Conservation (phyloP, 2,888 invertebrate species). For the Drosophila conformis region DNA sequence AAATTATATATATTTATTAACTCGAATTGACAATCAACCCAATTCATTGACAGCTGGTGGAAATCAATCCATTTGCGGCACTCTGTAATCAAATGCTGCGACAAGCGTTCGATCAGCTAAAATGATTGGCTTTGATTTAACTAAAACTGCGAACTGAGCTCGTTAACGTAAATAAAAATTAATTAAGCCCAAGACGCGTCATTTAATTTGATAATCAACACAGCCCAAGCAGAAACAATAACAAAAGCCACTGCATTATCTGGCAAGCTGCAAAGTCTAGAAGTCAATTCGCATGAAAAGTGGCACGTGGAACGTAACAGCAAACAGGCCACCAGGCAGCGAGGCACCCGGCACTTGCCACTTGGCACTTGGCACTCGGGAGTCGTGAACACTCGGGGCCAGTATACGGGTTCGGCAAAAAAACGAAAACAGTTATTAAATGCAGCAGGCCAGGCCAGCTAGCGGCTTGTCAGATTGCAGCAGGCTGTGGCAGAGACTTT, state of each 20-base stretch:
- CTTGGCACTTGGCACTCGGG: slow-evolving; percentile 20
- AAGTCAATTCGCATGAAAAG: slow-evolving; percentile 42
- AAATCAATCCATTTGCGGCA: slow-evolving; percentile 97
- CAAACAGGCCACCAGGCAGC: slow-evolving; percentile 11
- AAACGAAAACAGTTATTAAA: slow-evolving; percentile 80
- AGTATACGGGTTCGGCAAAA: slow-evolving; percentile 56
- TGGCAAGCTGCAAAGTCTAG: slow-evolving; percentile 71
- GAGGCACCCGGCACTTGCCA: slow-evolving; percentile 5
- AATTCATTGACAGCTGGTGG: slow-evolving; percentile 87
- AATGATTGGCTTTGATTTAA: slow-evolving; percentile 73
- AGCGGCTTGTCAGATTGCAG: slow-evolving; percentile 72
- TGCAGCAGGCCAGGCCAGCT: slow-evolving; percentile 69
- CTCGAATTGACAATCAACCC: not conserved
- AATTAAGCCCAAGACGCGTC: slow-evolving; percentile 70
- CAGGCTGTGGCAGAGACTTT: slow-evolving; percentile 47
- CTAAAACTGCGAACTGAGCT: slow-evolving; percentile 39
- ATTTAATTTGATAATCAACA: slow-evolving; percentile 60
- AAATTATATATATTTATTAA: not conserved
- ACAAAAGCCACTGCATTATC: slow-evolving; percentile 43
- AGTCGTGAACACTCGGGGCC: slow-evolving; percentile 65
- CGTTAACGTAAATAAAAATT: slow-evolving; percentile 75
- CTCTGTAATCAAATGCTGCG: slow-evolving; percentile 97
- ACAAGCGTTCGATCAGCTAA: slow-evolving; percentile 89
- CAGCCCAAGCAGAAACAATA: slow-evolving; percentile 29
- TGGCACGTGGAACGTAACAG: slow-evolving; percentile 67